phyloP scores from a whole-genome alignment of 2,888 invertebrate species.

The Polydrusus tereticollis region DNA sequence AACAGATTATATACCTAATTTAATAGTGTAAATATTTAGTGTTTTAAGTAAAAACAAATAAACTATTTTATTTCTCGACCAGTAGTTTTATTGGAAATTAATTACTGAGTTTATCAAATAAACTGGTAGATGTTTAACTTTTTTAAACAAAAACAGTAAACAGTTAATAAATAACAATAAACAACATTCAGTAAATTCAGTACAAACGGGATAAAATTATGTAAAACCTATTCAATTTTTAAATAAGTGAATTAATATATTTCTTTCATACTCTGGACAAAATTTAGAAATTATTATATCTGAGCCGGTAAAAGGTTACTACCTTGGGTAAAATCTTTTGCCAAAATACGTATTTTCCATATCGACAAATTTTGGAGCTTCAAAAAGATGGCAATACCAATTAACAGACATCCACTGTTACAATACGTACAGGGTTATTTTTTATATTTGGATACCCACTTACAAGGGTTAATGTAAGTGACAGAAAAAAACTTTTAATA shows the following conservation, averaged over 20 bases:
- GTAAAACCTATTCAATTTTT: neutral
- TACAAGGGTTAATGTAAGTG: too few species aligned
- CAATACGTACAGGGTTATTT: too few species aligned
- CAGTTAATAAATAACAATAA: constrained; percentile 10
- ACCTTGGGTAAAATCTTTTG: too few species aligned
- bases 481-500: too few species aligned
- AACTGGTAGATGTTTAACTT: constrained; percentile 20
- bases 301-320: too few species aligned
- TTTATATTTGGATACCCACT: too few species aligned
- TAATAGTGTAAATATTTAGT: constrained; percentile 43
- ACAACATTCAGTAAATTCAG: neutral
- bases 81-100: constrained; percentile 43
- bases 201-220: neutral
- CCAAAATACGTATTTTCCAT: too few species aligned
- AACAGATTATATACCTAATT: constrained; percentile 30
- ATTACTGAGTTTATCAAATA: constrained; percentile 47
- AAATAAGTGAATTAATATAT: neutral
- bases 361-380: too few species aligned
- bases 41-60: constrained; percentile 36
- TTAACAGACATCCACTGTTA: too few species aligned
- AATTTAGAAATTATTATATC: too few species aligned
- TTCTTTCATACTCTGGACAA: too few species aligned
- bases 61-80: constrained; percentile 16
- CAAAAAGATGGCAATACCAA: too few species aligned
- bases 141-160: constrained; percentile 35